Conservation (phyloP, 2,888 invertebrate species). For the Cactoblastis cactorum region DNA sequence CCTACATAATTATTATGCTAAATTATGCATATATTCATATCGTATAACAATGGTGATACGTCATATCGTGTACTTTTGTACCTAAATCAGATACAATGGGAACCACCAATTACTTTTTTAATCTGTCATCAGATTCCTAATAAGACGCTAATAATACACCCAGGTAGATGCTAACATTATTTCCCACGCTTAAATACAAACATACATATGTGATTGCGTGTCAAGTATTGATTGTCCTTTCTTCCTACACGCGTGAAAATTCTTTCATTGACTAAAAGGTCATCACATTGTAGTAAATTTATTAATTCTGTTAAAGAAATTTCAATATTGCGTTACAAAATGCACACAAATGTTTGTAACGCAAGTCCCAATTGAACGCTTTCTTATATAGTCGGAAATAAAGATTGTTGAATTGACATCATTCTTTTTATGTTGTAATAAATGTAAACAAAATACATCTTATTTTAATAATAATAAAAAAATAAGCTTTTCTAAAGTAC, state of each 20-base stretch:
- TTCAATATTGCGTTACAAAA: no score
- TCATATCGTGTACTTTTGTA: not conserved
- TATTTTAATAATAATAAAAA: no score
- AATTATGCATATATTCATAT: conserved; percentile 29
- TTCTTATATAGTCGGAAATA: no score
- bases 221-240: not conserved
- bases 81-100: conserved; percentile 5
- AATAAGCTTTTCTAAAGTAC: no score
- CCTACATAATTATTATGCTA: conserved; percentile 24
- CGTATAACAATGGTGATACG: conserved; percentile 25
- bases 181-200: not conserved
- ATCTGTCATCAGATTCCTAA: conserved; percentile 18
- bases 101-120: conserved; percentile 22
- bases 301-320: no score
- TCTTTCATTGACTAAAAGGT: not conserved
- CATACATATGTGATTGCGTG: conserved; percentile 1
- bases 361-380: no score
- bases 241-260: not conserved
- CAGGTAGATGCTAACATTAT: not conserved
- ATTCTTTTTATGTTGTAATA: no score
- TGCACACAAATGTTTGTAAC: no score
- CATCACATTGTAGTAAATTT: no score
- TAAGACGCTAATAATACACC: not conserved
- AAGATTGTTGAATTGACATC: no score
- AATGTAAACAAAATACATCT: no score